phyloP scores from a whole-genome alignment of 2,888 invertebrate species.

The Plutella xylostella region DNA sequence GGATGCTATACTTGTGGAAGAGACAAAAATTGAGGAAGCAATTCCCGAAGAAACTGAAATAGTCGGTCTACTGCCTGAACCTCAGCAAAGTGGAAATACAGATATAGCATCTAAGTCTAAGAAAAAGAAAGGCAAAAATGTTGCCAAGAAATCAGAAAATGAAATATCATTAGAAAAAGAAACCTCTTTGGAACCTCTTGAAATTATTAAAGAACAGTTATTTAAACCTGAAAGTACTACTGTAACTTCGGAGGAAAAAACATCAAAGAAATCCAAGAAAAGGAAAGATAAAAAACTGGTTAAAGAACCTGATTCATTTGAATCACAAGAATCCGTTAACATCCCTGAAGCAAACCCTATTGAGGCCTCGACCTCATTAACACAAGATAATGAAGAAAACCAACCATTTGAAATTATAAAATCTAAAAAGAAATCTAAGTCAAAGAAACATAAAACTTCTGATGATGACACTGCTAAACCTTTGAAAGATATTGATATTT shows the following conservation, averaged over 20 bases:
- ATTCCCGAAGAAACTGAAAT: neutral
- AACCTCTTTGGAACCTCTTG: slow-evolving; percentile 12
- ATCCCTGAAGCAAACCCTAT: no score
- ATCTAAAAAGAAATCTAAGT: slow-evolving; percentile 38
- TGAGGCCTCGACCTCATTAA: neutral
- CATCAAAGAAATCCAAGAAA: slow-evolving; percentile 28
- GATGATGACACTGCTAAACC: slow-evolving; percentile 40
- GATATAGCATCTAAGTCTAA: slow-evolving; percentile 24
- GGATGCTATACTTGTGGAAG: neutral
- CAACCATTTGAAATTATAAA: neutral
- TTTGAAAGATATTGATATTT: slow-evolving; percentile 34
- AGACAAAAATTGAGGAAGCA: neutral
- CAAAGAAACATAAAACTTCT: slow-evolving; percentile 35
- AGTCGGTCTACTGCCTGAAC: no score
- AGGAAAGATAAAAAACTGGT: slow-evolving; percentile 35
- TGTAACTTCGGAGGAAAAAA: slow-evolving; percentile 14
- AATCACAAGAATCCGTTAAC: slow-evolving; percentile 20
- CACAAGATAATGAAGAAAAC: slow-evolving; percentile 18
- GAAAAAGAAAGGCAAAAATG: slow-evolving; percentile 33
- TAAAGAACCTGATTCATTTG: slow-evolving; percentile 21
- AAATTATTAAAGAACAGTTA: neutral
- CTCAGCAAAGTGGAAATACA: slow-evolving; percentile 2
- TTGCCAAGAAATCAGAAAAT: slow-evolving; percentile 16
- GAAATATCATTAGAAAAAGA: slow-evolving; percentile 8
- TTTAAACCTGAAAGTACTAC: neutral